Evolutionary conservation across 37 sponge, comb jelly and placozoan genomes (phyloP).

Genomic region (Ianthella basta): DNA sequence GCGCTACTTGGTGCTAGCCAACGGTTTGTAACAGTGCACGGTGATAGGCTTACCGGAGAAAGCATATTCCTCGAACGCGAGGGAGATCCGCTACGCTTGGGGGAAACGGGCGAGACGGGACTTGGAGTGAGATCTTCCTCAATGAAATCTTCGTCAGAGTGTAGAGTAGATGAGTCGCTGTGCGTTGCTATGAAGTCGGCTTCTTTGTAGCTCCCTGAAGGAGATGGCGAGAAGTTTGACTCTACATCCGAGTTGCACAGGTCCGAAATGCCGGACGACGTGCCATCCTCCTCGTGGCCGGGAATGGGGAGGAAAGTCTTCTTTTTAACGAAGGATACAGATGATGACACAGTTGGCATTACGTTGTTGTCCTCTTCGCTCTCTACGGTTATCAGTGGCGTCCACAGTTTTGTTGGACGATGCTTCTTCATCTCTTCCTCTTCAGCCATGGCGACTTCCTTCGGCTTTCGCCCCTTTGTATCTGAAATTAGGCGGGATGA

Average conservation of each 20-base stretch:
- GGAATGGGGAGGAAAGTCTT: neutral
- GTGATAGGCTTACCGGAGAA: neutral
- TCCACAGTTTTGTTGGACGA: neutral
- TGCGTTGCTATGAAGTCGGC: neutral
- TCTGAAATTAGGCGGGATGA: too few species aligned
- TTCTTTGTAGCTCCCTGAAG: slow-evolving; percentile 57
- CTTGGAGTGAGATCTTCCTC: slow-evolving; percentile 37
- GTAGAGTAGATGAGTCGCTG: neutral
- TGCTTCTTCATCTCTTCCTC: neutral
- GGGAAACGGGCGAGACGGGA: neutral
- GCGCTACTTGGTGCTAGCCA: too few species aligned
- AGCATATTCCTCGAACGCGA: neutral
- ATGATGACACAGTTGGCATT: neutral
- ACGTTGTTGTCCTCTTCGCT: neutral
- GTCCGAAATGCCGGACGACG: slow-evolving; percentile 29
- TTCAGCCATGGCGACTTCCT: neutral
- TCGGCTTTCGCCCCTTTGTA: too few species aligned
- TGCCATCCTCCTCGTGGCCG: slow-evolving; percentile 45
- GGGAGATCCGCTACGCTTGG: neutral
- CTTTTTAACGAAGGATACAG: neutral
- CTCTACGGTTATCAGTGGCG: slow-evolving; percentile 11
- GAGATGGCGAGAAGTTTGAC: slow-evolving; percentile 67
- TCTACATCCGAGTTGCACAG: slow-evolving; percentile 56
- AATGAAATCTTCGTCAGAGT: slow-evolving; percentile 45
- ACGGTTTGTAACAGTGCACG: too few species aligned